These are phyloP conservation scores for Pollenia griseotomentosa DNA, from an alignment of 2,888 invertebrate species.

Conservation along the genomic window DNA sequence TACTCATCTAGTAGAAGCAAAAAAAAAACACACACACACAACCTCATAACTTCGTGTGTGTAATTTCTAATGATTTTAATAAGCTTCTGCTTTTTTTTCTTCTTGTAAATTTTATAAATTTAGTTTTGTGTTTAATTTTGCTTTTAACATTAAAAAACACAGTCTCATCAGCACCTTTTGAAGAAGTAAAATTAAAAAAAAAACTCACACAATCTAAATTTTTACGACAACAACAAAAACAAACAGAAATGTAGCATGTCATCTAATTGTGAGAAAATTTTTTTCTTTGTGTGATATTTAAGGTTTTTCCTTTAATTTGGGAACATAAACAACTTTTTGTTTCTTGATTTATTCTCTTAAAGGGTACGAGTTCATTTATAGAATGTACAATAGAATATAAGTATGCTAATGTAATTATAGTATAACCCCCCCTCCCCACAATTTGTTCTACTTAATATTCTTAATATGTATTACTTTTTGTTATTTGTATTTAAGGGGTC, in stretches of 20 bases:
- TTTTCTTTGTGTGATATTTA: slow-evolving; percentile 44
- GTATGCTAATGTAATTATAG: slow-evolving; percentile 44
- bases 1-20: slow-evolving; percentile 34
- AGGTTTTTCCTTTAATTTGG: slow-evolving; percentile 31
- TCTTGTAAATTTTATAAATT: slow-evolving; percentile 30
- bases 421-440: not conserved
- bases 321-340: slow-evolving; percentile 15
- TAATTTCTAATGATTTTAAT: slow-evolving; percentile 70
- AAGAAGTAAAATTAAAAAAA: not conserved
- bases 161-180: slow-evolving; percentile 66
- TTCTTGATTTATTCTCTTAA: slow-evolving; percentile 20
- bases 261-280: slow-evolving; percentile 71
- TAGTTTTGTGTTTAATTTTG: slow-evolving; percentile 24
- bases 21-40: slow-evolving; percentile 19
- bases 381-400: not conserved
- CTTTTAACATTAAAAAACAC: slow-evolving; percentile 5
- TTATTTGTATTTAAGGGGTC: slow-evolving; percentile 13
- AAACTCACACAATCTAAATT: slow-evolving; percentile 26
- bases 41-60: slow-evolving; percentile 45
- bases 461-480: not conserved
- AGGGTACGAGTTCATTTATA: slow-evolving; percentile 32
- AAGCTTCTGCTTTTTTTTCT: slow-evolving; percentile 41
- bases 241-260: slow-evolving; percentile 58
- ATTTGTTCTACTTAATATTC: slow-evolving; percentile 16
- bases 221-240: slow-evolving; percentile 3